phyloP scores from a whole-genome alignment of 1,140 invertebrate genomes.

The Ostrea edulis region DNA sequence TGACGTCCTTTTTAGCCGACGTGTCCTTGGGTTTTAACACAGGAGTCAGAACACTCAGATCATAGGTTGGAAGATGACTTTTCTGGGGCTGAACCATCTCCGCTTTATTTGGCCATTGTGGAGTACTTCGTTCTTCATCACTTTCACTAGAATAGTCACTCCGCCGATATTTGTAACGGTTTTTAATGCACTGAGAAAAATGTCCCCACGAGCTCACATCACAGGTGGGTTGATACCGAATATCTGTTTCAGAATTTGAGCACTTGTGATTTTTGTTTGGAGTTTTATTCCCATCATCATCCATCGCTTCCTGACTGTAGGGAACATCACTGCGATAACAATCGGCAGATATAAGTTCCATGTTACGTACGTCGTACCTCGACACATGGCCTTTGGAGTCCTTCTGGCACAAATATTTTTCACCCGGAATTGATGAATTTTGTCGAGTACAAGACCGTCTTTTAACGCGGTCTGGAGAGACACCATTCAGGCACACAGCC shows the following conservation, averaged over 20 bases:
- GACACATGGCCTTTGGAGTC: constrained; percentile 46
- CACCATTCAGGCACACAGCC: background rate
- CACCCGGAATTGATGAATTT: constrained; percentile 51
- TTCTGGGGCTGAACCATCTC: constrained; percentile 50
- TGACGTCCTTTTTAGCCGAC: background rate
- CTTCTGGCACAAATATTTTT: constrained; percentile 58
- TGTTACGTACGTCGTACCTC: constrained; percentile 41
- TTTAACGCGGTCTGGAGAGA: constrained; percentile 29
- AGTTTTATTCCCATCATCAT: background rate
- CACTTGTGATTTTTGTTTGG: background rate
- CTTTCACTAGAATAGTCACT: constrained; percentile 76
- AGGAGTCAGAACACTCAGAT: constrained; percentile 25
- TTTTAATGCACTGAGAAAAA: constrained; percentile 67
- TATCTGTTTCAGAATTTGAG: background rate
- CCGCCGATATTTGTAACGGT: constrained; percentile 72
- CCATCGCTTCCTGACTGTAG: constrained; percentile 12
- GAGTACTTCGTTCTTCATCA: constrained; percentile 65
- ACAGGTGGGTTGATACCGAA: constrained; percentile 46
- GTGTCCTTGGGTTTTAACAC: constrained; percentile 1
- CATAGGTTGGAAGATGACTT: constrained; percentile 63
- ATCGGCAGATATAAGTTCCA: constrained; percentile 43
- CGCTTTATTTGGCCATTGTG: background rate
- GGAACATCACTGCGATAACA: constrained; percentile 34
- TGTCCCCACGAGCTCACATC: constrained; percentile 73
- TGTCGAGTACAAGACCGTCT: constrained; percentile 47